Evolutionary conservation across 1,140 invertebrate genomes (phyloP).

Genomic region (Dendroctonus ponderosae): DNA sequence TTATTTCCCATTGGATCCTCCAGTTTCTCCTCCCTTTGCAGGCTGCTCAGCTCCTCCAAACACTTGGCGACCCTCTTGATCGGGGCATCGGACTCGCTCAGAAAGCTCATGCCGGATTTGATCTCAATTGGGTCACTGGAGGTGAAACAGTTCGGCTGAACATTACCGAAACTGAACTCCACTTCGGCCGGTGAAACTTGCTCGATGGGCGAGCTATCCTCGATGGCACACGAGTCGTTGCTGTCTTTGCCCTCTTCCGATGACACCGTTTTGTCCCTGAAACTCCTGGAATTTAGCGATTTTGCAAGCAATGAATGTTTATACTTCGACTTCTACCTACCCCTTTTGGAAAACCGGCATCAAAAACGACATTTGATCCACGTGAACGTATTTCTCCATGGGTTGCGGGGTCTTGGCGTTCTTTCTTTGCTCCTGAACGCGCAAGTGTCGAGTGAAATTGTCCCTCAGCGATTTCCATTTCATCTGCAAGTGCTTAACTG

Average conservation of each 20-base stretch:
- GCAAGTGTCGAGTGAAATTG: constrained; percentile 31
- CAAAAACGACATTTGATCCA: constrained; percentile 38
- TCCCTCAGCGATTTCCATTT: constrained; percentile 43
- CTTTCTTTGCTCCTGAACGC: constrained; percentile 30
- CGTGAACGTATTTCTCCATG: constrained; percentile 37
- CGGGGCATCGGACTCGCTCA: not conserved
- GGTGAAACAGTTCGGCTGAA: too few relatives aligned
- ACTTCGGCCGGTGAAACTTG: too few relatives aligned
- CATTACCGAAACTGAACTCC: too few relatives aligned
- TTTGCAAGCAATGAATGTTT: not conserved
- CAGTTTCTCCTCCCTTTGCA: constrained; percentile 36
- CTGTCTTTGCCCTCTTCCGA: constrained; percentile 19
- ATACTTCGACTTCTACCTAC: constrained; percentile 24
- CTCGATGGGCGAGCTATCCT: too few relatives aligned
- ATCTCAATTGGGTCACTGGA: too few relatives aligned
- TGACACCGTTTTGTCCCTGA: constrained; percentile 3
- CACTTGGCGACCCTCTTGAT: constrained; percentile 28
- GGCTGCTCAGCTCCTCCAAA: constrained; percentile 30
- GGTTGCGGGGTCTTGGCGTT: constrained; percentile 11
- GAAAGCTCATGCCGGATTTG: too few relatives aligned
- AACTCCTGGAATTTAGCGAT: not conserved
- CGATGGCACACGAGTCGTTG: not conserved
- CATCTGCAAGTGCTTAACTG: constrained; percentile 39
- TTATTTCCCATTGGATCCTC: constrained; percentile 42
- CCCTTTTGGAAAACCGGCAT: constrained; percentile 22